Base-by-base conservation (phyloP, 2,113 vertebrate genomes). In the Equus przewalskii region DNA sequence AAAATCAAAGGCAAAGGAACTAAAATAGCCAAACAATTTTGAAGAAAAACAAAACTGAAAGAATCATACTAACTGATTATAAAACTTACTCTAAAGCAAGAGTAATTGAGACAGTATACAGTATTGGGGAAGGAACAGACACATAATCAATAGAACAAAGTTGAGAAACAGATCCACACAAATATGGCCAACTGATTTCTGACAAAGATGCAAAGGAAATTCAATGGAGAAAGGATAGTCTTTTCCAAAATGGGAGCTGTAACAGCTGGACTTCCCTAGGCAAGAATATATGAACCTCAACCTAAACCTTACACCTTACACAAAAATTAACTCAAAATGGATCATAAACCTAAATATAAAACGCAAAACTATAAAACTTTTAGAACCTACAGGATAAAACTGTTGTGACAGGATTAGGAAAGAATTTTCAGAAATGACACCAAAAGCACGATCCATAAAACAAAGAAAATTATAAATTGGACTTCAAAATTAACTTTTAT, bases 401-500 rank as follows among this genome's bases (percentile, higher is more conserved):
- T 14, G 13, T 28, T 72, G 56, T 51, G 19, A 86, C 41, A 22
- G 16, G 24, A 62, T 78, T 49, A 62, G 30, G 62, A 86, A 70
- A 84, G 12, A 46, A 95, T 78, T 44, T 95, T 79, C 56, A 85
- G 33, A 91, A 4, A 51, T 4, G 33, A 81, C 24, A 85, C 33
- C 5, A 41, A 95, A 83, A 91, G 33, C 26, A 90, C n/a, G 8
- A 70, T 78, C 36, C 51, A 62, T 26, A 41, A 60, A 58, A 81
- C 54, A 60, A 75, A 84, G 15, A 73, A 22, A 84, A 41, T 41
- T 88, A 72, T 41, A 46, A 80, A 80, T 5, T 80, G 54, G 44
- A 79, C 80, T 95, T 91, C 51, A 85, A 94, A 94, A 95, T 60
- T 49, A 78, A 36, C 21, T 64, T 67, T 65, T 73, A 12, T 79